These are phyloP conservation scores for Fragum sueziense DNA, from an alignment of 2,888 invertebrate genomes.

Conservation along the genomic window DNA sequence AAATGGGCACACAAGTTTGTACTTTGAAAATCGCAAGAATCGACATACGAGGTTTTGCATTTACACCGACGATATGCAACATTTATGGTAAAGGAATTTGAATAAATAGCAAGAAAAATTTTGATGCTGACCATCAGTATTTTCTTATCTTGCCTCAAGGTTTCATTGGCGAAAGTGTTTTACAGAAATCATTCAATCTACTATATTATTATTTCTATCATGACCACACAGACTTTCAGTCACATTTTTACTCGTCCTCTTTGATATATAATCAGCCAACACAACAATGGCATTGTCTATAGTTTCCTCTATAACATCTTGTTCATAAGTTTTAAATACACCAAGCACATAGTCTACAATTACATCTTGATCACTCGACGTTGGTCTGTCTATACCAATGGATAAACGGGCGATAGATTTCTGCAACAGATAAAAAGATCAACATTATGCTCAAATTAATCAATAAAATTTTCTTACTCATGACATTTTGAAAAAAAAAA, in stretches of 20 bases:
- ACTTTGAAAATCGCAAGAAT: too few relatives aligned
- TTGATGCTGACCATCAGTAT: too few relatives aligned
- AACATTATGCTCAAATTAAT: too few relatives aligned
- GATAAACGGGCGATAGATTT: conserved; percentile 60
- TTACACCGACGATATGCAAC: too few relatives aligned
- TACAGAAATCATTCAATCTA: too few relatives aligned
- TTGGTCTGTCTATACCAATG: conserved; percentile 74
- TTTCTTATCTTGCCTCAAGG: too few relatives aligned
- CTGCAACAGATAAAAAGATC: background rate
- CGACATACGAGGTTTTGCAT: too few relatives aligned
- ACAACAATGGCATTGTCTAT: conserved; percentile 47
- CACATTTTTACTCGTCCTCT: background rate
- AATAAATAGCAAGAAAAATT: too few relatives aligned
- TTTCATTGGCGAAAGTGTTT: too few relatives aligned
- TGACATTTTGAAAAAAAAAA: too few relatives aligned
- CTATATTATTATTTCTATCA: conserved; percentile 8
- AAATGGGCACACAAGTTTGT: too few relatives aligned
- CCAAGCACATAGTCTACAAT: conserved; percentile 67
- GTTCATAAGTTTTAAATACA: conserved; percentile 58
- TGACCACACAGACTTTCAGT: background rate
- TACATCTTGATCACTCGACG: conserved; percentile 34
- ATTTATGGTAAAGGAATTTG: too few relatives aligned
- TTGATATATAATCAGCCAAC: conserved; percentile 38
- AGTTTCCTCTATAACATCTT: conserved; percentile 38
- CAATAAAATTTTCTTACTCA: background rate